A percentile compares a stretch with the other conserved stretches of the same genome.
Conservation (phyloP, 2,888 invertebrate species). For the Nasonovia ribisnigri region DNA sequence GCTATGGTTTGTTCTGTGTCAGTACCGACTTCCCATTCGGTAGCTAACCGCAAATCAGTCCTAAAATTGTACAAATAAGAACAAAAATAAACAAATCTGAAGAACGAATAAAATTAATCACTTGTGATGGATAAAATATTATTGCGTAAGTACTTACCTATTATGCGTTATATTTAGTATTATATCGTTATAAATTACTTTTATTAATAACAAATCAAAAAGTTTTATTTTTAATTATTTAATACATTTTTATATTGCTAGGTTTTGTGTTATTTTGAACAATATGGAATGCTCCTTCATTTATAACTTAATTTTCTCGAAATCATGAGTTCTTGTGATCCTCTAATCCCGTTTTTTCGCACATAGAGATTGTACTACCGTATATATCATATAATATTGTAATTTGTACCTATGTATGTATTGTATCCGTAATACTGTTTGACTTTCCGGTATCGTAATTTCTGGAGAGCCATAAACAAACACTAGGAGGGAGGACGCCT, state of each 20-base stretch:
- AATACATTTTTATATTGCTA: not conserved
- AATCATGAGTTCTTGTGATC: not conserved
- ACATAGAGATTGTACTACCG: not conserved
- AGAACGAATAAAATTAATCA: no score
- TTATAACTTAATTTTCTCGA: not conserved
- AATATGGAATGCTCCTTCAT: not conserved
- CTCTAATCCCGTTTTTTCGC: not conserved
- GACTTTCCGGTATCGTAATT: conserved; percentile 63
- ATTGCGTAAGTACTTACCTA: not conserved
- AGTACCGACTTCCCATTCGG: no score
- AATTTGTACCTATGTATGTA: not conserved
- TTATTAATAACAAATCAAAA: not conserved
- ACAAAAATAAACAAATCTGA: no score
- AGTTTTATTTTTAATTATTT: not conserved
- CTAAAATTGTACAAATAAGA: no score
- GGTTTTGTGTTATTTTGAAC: not conserved
- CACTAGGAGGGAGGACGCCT: not conserved
- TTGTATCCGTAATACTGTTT: conserved; percentile 24
- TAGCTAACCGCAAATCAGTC: no score
- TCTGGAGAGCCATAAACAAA: conserved; percentile 54
- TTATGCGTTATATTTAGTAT: not conserved
- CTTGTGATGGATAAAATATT: no score
- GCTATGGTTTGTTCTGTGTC: no score
- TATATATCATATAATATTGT: not conserved
- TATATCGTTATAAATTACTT: not conserved